Percentiles rank a stretch among this genome's conserved stretches.
phyloP scores from a whole-genome alignment of 2,888 invertebrate species.

The Oxycera nigricornis region DNA sequence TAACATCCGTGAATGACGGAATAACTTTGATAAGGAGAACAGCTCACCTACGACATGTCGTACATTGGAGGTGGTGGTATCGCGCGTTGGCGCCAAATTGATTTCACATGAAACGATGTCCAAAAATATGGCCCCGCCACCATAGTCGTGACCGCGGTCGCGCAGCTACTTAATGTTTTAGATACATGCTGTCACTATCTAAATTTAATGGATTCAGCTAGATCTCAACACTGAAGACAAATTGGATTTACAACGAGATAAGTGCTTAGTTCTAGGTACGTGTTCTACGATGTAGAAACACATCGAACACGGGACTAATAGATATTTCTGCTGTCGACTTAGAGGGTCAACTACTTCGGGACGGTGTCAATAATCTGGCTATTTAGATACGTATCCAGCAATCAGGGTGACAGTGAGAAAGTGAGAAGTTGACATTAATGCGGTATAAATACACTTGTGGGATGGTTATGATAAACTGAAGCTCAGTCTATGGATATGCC shows the following conservation, averaged over 20 bases:
- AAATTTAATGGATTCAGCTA: background rate
- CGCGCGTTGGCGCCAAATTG: conserved; percentile 26
- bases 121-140: background rate
- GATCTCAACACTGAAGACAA: background rate
- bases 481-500: background rate
- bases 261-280: background rate
- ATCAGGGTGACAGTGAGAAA: conserved; percentile 11
- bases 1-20: conserved; percentile 7
- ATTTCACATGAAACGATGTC: background rate
- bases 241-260: conserved; percentile 13
- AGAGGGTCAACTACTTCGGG: conserved; percentile 7
- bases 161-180: background rate
- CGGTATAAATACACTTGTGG: background rate
- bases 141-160: background rate
- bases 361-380: background rate
- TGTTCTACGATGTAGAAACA: background rate
- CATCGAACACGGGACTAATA: conserved; percentile 14
- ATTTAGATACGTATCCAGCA: background rate
- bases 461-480: background rate
- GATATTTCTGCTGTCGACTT: conserved; percentile 25
- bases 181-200: background rate
- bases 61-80: background rate
- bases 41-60: conserved; percentile 5
- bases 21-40: conserved; percentile 10
- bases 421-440: background rate